phyloP scores from a whole-genome alignment of 2,888 invertebrate species.

The Pimpla rufipes region DNA sequence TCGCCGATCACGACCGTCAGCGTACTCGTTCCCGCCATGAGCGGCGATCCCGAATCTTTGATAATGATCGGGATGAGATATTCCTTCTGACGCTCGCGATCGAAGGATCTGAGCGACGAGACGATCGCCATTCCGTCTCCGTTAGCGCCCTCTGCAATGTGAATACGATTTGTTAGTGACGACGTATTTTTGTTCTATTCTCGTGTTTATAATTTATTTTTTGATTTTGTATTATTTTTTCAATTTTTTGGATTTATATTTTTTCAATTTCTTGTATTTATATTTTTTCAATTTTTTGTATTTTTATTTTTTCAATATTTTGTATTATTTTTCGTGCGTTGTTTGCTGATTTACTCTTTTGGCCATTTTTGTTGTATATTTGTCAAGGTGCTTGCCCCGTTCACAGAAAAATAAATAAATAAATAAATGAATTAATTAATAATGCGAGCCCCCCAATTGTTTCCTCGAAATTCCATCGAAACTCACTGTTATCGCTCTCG shows the following conservation, averaged over 20 bases:
- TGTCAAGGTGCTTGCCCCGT: too few species aligned
- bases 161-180: slow-evolving; percentile 20
- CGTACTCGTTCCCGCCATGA: slow-evolving; percentile 98
- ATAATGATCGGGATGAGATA: slow-evolving; percentile 98
- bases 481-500: slow-evolving; percentile 97
- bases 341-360: too few species aligned
- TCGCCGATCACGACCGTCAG: slow-evolving; percentile 98
- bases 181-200: neutral
- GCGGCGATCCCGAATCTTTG: slow-evolving; percentile 98
- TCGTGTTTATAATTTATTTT: too few species aligned
- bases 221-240: too few species aligned
- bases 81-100: slow-evolving; percentile 98
- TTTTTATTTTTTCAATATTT: too few species aligned
- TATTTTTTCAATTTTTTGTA: too few species aligned
- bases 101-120: slow-evolving; percentile 96
- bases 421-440: too few species aligned
- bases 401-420: too few species aligned
- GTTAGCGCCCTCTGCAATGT: slow-evolving; percentile 93
- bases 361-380: too few species aligned
- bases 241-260: too few species aligned
- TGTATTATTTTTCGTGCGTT: too few species aligned
- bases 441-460: too few species aligned
- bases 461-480: neutral
- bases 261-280: neutral
- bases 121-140: slow-evolving; percentile 99